Percentiles rank a stretch among this genome's conserved stretches.
These are phyloP conservation scores for Andinoacara biseriatus DNA, from an alignment of 2,113 vertebrate species.

Conservation along the genomic window DNA sequence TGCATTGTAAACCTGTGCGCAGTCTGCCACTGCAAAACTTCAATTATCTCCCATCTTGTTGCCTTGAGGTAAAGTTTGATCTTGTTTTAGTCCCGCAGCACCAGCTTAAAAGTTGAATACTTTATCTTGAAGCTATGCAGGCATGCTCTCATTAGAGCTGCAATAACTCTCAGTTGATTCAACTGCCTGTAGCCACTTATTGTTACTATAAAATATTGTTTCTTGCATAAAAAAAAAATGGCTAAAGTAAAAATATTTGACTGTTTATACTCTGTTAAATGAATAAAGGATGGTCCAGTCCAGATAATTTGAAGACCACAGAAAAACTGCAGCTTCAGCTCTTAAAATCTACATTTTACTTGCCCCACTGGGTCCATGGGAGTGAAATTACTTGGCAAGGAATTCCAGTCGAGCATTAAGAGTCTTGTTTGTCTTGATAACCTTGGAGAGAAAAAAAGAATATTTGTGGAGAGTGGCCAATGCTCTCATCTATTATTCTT, in stretches of 20 bases:
- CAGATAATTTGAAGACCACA: neutral
- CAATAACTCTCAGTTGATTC: too few species aligned
- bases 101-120: neutral
- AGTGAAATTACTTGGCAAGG: slow-evolving; percentile 43
- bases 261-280: neutral
- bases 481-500: slow-evolving; percentile 25
- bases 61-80: neutral
- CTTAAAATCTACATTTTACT: slow-evolving; percentile 42
- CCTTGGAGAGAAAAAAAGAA: slow-evolving; percentile 9
- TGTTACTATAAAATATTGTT: neutral
- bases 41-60: neutral
- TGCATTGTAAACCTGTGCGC: too few species aligned
- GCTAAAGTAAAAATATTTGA: neutral
- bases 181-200: neutral
- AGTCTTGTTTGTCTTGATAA: slow-evolving; percentile 31
- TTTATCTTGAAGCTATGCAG: neutral
- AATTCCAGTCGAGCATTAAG: slow-evolving; percentile 4
- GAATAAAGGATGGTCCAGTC: neutral
- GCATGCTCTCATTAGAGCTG: neutral
- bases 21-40: neutral
- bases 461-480: neutral
- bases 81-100: neutral
- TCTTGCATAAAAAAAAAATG: neutral
- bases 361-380: neutral
- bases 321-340: neutral